These are phyloP conservation scores for Gastrophryne carolinensis DNA, from an alignment of 2,797 vertebrate genomes.

Conservation along the genomic window DNA sequence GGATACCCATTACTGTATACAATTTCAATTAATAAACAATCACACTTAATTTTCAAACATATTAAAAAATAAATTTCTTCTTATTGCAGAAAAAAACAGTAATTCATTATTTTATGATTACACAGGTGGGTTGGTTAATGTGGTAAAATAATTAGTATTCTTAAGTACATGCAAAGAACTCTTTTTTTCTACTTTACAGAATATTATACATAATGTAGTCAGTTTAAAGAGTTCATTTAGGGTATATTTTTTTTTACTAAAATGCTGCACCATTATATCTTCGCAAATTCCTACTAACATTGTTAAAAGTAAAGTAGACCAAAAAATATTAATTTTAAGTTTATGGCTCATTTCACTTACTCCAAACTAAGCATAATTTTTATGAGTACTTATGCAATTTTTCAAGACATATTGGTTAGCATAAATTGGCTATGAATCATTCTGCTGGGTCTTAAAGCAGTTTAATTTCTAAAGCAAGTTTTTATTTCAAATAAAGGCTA, in stretches of 20 bases:
- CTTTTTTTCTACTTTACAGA: too few relatives aligned
- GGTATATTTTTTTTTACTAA: neutral
- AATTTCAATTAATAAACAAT: too few relatives aligned
- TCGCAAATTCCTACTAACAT: slow-evolving; percentile 4
- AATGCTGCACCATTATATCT: slow-evolving; percentile 3
- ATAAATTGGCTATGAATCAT: slow-evolving; percentile 43
- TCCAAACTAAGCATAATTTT: slow-evolving; percentile 36
- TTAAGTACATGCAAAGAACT: too few relatives aligned
- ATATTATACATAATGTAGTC: too few relatives aligned
- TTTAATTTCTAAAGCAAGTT: slow-evolving; percentile 24
- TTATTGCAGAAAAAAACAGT: too few relatives aligned
- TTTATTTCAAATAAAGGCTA: slow-evolving; percentile 22
- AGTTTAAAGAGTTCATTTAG: neutral
- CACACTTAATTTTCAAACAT: too few relatives aligned
- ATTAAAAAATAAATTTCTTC: too few relatives aligned
- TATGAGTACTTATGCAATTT: slow-evolving; percentile 39
- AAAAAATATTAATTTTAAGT: slow-evolving; percentile 27
- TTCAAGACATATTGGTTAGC: slow-evolving; percentile 23
- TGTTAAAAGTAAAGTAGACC: slow-evolving; percentile 15
- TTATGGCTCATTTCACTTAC: slow-evolving; percentile 39
- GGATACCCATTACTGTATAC: too few relatives aligned
- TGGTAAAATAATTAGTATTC: too few relatives aligned
- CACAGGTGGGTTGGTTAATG: too few relatives aligned
- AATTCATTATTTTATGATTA: too few relatives aligned
- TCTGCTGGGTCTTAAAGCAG: neutral